Evolutionary conservation across 1,140 invertebrate species (phyloP), one percentile per base, ranked within the genome.

Genomic region (Heliothis virescens): DNA sequence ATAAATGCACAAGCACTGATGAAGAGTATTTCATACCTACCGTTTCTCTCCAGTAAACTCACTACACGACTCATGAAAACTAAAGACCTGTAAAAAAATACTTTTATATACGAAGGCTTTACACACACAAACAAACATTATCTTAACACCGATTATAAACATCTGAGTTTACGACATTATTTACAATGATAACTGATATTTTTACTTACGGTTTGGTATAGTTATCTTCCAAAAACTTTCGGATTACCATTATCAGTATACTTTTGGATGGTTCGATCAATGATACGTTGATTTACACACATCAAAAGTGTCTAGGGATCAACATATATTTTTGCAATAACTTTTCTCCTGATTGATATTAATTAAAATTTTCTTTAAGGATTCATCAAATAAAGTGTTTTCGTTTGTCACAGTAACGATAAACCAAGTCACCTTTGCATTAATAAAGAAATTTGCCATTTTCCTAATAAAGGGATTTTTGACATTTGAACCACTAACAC

Each of bases 131-230:
- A 21, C 15, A n/a, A 5, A 15, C 26, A 62, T 41, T 34, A 62
- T 62, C 59, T 62, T 2, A 34, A 4, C 10, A n/a, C 12, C 21
- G 59, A 62, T 34, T 15, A 62, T 15, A 29, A 12, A 16, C 10
- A 18, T 13, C 2, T 16, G 1, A 9, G 7, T 57, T 18, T 57
- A 57, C 18, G 15, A 18, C 53, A 34, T 10, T 41, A 34, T n/a
- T 18, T 34, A 15, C 41, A 65, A 12, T 65, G 62, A 65, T 65
- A 65, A 65, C 26, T 48, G 62, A 48, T 65, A 48, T 65, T 65
- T 16, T 65, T 48, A 18, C 15, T 34, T 59, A 59, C 21, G 21
- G 11, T 26, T 59, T 59, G 57, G 26, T 10, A 26, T 59, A 26
- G 10, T 34, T 34, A 34, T 34, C 34, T 34, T 34, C n/a, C 5